phyloP scores from a whole-genome alignment of 2,888 invertebrate genomes.

The Euphydryas editha region DNA sequence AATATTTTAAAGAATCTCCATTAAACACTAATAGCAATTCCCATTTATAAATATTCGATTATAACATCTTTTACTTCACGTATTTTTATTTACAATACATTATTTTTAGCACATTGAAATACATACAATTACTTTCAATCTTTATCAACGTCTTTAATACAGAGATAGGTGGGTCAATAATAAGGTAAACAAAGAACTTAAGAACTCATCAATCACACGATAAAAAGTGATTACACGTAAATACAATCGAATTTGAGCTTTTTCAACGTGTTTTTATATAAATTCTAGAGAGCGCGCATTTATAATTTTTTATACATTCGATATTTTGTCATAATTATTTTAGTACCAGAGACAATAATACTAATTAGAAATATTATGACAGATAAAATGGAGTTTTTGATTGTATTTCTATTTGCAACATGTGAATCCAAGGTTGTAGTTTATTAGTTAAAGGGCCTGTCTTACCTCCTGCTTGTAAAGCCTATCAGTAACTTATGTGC shows the following conservation, averaged over 20 bases:
- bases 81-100: conserved; percentile 3
- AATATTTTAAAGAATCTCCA: neutral
- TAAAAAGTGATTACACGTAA: neutral
- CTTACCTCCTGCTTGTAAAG: too few species aligned
- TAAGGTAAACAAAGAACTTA: neutral
- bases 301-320: neutral
- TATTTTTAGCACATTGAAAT: conserved; percentile 2
- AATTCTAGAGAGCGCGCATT: neutral
- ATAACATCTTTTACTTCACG: neutral
- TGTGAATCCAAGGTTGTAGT: too few species aligned
- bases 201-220: neutral
- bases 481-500: too few species aligned
- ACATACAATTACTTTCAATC: neutral
- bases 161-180: conserved; percentile 1
- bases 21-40: neutral
- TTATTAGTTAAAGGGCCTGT: too few species aligned
- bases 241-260: neutral
- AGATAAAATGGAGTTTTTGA: too few species aligned
- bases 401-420: too few species aligned
- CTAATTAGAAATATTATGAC: too few species aligned
- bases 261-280: neutral
- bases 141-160: neutral
- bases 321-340: neutral
- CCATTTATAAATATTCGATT: conserved; percentile 5
- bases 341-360: too few species aligned